A percentile compares a stretch with the other conserved stretches of the same genome.
These are phyloP conservation scores for Apis cerana DNA, from an alignment of 1,140 invertebrate species.

Conservation along the genomic window DNA sequence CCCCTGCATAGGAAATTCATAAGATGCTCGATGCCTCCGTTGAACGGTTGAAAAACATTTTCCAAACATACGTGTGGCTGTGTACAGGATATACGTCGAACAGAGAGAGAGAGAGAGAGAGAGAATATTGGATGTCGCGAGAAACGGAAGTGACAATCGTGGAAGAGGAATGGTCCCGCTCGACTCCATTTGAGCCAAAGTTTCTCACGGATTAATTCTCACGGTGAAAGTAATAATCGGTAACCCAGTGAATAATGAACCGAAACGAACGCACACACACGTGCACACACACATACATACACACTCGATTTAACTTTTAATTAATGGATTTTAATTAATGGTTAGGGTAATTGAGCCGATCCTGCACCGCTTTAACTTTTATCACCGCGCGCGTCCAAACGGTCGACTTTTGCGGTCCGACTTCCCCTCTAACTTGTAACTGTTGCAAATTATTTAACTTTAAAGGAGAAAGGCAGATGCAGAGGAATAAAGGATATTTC, in stretches of 20 bases:
- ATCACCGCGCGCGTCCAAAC: neutral
- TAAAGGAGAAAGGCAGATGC: too few relatives aligned
- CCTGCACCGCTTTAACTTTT: slow-evolving; percentile 16
- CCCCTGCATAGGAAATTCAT: slow-evolving; percentile 30
- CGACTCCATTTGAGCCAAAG: neutral
- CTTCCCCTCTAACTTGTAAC: neutral
- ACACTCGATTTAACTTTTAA: slow-evolving; percentile 54
- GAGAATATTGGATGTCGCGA: slow-evolving; percentile 5
- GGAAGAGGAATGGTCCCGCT: too few relatives aligned
- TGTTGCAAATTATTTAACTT: neutral
- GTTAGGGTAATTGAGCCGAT: slow-evolving; percentile 39
- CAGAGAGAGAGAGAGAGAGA: too few relatives aligned
- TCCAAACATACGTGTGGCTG: neutral
- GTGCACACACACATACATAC: slow-evolving; percentile 14
- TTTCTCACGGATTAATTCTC: slow-evolving; percentile 18
- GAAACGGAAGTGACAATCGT: neutral
- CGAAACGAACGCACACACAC: slow-evolving; percentile 1
- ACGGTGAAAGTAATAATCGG: slow-evolving; percentile 34
- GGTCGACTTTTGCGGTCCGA: neutral
- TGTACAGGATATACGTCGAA: too few relatives aligned
- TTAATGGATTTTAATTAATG: slow-evolving; percentile 35
- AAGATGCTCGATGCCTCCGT: slow-evolving; percentile 29
- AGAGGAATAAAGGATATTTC: too few relatives aligned
- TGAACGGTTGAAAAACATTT: slow-evolving; percentile 25
- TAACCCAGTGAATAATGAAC: slow-evolving; percentile 19